Percentiles rank a stretch among this genome's conserved stretches.
These are phyloP conservation scores for Dinothrombium tinctorium DNA, from an alignment of 1,140 invertebrate species.

Conservation along the genomic window DNA sequence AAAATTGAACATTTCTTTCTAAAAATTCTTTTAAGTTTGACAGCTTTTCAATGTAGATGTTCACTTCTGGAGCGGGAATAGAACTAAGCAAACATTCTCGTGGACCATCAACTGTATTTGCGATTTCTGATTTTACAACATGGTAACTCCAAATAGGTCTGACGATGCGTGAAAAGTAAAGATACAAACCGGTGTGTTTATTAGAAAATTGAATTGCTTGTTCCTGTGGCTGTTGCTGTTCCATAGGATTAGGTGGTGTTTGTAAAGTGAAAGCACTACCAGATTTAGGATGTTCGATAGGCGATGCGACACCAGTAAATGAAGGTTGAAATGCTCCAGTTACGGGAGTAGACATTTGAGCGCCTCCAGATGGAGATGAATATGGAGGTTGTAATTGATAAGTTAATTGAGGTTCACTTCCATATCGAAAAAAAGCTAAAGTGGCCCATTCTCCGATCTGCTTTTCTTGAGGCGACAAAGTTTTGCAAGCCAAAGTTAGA, in stretches of 20 bases:
- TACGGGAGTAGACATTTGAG: neutral
- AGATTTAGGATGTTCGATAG: neutral
- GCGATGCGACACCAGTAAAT: neutral
- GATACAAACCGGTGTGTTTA: constrained; percentile 77
- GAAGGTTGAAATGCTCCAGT: too few relatives aligned
- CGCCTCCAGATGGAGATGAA: neutral
- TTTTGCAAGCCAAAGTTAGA: constrained; percentile 49
- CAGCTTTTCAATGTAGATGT: constrained; percentile 32
- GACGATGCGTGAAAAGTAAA: constrained; percentile 54
- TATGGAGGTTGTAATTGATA: neutral
- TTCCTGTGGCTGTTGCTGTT: constrained; percentile 18
- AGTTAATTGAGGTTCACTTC: constrained; percentile 37
- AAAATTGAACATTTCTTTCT: constrained; percentile 29
- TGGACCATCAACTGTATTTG: constrained; percentile 10
- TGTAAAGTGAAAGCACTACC: too few relatives aligned
- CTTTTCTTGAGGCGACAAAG: constrained; percentile 35
- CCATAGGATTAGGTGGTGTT: constrained; percentile 8
- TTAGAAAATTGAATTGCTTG: constrained; percentile 20
- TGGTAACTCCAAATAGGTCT: constrained; percentile 23
- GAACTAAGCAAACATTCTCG: constrained; percentile 20
- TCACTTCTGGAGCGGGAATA: constrained; percentile 30
- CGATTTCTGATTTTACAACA: constrained; percentile 16
- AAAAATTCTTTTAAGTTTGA: constrained; percentile 35
- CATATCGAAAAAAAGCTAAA: constrained; percentile 73
- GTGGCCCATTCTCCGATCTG: constrained; percentile 53